Conservation (phyloP, 2,113 vertebrate species). For the Gasterosteus aculeatus region DNA sequence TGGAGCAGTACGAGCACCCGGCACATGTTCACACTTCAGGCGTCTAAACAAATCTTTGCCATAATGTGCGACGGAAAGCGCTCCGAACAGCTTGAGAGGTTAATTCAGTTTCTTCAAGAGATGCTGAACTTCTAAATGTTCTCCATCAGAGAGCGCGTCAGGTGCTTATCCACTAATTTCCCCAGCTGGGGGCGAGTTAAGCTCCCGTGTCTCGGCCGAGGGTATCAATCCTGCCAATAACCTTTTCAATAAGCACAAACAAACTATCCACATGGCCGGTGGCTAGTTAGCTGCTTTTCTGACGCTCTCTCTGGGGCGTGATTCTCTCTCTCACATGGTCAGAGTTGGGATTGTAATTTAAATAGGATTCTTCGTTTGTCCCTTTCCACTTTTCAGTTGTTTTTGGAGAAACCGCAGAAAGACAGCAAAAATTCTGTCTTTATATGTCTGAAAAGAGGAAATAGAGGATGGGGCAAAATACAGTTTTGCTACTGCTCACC, state of each 20-base stretch:
- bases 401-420: constrained; percentile 2
- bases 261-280: neutral
- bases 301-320: neutral
- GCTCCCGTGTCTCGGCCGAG: neutral
- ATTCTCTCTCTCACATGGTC: neutral
- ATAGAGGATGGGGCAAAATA: neutral
- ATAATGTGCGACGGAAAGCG: neutral
- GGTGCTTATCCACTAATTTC: constrained; percentile 74
- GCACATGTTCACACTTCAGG: constrained; percentile 10
- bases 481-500: neutral
- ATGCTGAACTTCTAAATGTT: constrained; percentile 63
- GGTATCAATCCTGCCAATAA: constrained; percentile 14
- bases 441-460: neutral
- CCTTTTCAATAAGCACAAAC: constrained; percentile 12
- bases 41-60: constrained; percentile 10
- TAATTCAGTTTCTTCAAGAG: constrained; percentile 77
- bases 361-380: constrained; percentile 5
- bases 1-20: neutral
- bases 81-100: constrained; percentile 60
- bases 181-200: constrained; percentile 46
- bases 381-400: constrained; percentile 6
- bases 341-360: neutral
- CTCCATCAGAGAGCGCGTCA: constrained; percentile 73
- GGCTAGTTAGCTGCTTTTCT: neutral
- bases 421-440: constrained; percentile 6